Conservation (phyloP, 2,797 vertebrate genomes). For the Anguilla marmorata region DNA sequence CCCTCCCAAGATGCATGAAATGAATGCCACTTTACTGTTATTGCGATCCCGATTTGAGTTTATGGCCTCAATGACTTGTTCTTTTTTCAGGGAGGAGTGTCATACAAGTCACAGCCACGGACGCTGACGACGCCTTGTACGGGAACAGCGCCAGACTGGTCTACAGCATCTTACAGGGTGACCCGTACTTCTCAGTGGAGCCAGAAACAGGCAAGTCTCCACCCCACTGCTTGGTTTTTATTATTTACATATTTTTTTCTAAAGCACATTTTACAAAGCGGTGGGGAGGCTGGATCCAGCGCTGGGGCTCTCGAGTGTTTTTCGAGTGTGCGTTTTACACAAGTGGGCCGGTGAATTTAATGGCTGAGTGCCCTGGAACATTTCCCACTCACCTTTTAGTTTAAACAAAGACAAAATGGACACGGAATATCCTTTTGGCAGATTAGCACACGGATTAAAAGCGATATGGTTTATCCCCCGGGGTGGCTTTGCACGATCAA, state of each 20-base stretch:
- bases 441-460: conserved; percentile 54
- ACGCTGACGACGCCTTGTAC: conserved; percentile 92
- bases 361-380: conserved; percentile 54
- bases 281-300: not conserved
- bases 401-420: conserved; percentile 53
- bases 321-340: not conserved
- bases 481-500: conserved; percentile 43
- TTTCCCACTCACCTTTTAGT: conserved; percentile 50
- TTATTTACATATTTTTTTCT: not conserved
- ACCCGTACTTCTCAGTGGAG: conserved; percentile 95
- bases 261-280: not conserved
- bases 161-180: conserved; percentile 93
- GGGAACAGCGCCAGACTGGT: conserved; percentile 89
- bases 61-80: not conserved
- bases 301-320: not conserved
- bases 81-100: conserved; percentile 83
- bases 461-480: conserved; percentile 48
- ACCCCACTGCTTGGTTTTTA: not conserved
- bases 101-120: conserved; percentile 91
- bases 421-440: conserved; percentile 48
- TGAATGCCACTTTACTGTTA: not conserved
- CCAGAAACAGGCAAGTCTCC: conserved; percentile 83
- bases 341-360: conserved; percentile 45
- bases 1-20: not conserved
- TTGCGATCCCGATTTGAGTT: not conserved